phyloP scores from a whole-genome alignment of 1,140 invertebrate genomes.

The Galleria mellonella region DNA sequence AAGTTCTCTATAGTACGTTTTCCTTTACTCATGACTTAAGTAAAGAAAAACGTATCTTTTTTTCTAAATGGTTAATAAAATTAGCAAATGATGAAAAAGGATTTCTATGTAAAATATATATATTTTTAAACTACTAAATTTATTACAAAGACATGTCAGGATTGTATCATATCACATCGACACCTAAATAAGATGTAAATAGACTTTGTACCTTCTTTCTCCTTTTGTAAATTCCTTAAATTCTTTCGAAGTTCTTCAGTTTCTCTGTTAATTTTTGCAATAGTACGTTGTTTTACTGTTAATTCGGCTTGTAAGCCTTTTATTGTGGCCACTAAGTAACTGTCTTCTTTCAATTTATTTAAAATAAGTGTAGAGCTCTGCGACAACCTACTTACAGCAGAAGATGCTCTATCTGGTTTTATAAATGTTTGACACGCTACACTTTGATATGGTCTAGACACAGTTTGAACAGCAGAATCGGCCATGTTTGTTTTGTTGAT shows the following conservation, averaged over 20 bases:
- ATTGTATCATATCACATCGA: too few relatives aligned
- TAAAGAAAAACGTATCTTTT: too few relatives aligned
- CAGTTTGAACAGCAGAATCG: conserved; percentile 45
- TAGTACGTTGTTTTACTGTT: conserved; percentile 81
- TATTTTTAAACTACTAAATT: too few relatives aligned
- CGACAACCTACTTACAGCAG: conserved; percentile 65
- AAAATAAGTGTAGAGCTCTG: conserved; percentile 74
- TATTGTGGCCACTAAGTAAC: conserved; percentile 85
- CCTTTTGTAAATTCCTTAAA: conserved; percentile 82
- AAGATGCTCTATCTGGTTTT: conserved; percentile 47
- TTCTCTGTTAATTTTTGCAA: conserved; percentile 81
- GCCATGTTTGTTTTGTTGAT: conserved; percentile 55
- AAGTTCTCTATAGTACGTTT: too few relatives aligned
- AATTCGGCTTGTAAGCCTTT: conserved; percentile 84
- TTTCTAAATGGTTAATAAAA: too few relatives aligned
- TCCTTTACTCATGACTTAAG: too few relatives aligned
- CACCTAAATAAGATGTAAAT: too few relatives aligned
- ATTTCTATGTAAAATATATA: too few relatives aligned
- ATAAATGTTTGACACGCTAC: conserved; percentile 48
- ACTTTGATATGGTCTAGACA: conserved; percentile 22
- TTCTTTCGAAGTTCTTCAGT: conserved; percentile 84
- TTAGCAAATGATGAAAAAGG: too few relatives aligned
- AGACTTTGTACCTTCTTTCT: conserved; percentile 78
- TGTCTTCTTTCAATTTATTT: conserved; percentile 80
- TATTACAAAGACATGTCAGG: too few relatives aligned